Base-by-base conservation (phyloP, 2,113 vertebrate species). In the Pelmatolapia mariae region DNA sequence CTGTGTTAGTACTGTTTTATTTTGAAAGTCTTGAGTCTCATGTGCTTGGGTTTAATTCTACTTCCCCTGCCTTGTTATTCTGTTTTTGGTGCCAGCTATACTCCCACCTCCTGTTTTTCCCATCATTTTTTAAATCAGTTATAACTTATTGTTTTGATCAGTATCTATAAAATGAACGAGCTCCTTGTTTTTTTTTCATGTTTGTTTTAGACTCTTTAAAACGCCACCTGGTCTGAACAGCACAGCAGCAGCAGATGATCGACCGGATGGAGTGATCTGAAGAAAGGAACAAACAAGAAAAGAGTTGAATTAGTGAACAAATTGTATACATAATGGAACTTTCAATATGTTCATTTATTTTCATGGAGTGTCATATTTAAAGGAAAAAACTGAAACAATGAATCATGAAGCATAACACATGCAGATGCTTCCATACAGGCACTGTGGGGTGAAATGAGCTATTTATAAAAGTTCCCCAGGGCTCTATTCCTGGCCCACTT, bases 221-320 rank as follows among this genome's bases (percentile, higher is more conserved):
- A 56, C n/a, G n/a, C 26, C 45, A 78, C 94, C 94, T 95, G 83
- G 71, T 92, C 47, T 94, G 94, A 5, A 92, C 31, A 5, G 83
- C 33, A 9, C 90, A 94, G 86, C 93, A 95, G 89, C 93, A 95
- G 88, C 91, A 94, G 90, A 92, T 89, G 22, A 93, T 4, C 0
- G 93, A 93, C 59, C 59, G 78, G 56, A 83, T 81, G 54, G 91
- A 94, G 22, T 88, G 92, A 94, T 92, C 94, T 93, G 88, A 7
- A 56, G 9, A 15, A 82, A 53, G 22, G 85, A 57, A 81, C 4
- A 29, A 36, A 47, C 5, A 18, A 22, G 36, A 8, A 31, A 0
- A 50, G 7, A 76, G 38, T 43, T 18, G 7, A 6, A 1, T 76
- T 45, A 45, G 6, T 81, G 22, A 26, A 24, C 5, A 80, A 10